Base-by-base conservation (phyloP, 2,888 invertebrate species). In the Stegana nigrithorax region DNA sequence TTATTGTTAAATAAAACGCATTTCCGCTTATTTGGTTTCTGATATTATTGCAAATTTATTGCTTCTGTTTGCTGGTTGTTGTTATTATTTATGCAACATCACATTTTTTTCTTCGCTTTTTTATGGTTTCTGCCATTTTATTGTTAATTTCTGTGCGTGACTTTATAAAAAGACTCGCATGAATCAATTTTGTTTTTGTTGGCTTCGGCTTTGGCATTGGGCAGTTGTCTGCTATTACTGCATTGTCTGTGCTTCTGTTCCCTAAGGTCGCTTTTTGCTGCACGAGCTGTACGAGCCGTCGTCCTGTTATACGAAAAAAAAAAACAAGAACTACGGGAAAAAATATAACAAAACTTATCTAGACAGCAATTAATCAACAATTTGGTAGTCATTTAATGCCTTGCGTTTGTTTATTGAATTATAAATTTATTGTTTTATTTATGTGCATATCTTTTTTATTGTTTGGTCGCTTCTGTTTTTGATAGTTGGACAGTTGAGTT, bases 321-420 rank as follows among this genome's bases (percentile, higher is more conserved):
- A 47, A 47, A 47, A 23, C n/a, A 47, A 23, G 25, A 23, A 47
- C 10, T n/a, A 7, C 36, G 64, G 72, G 57, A 74, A 74, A 73
- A 71, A 67, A 72, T 71, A 65, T 69, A 68, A 58, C 67, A 71
- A 72, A 65, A 73, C 73, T 74, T 74, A 75, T 75, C 67, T 64
- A 66, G 64, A 60, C 39, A 63, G 59, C 68, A 64, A 74, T 74
- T 73, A 71, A 75, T 74, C 74, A 74, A 72, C 53, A 55, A 55
- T 55, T 55, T 17, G 53, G 53, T 36, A 55, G 53, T 32, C 53
- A 55, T 32, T 55, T 32, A 32, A 32, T 55, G 32, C 32, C 32
- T 32, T 36, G 53, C 53, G 26, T 55, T 55, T 32, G 53, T 55
- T 55, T 55, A 55, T 55, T 55, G 53, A 55, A 55, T 55, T 55